Conservation (phyloP, 2,888 invertebrate species). For the Sclerodermus sp. region DNA sequence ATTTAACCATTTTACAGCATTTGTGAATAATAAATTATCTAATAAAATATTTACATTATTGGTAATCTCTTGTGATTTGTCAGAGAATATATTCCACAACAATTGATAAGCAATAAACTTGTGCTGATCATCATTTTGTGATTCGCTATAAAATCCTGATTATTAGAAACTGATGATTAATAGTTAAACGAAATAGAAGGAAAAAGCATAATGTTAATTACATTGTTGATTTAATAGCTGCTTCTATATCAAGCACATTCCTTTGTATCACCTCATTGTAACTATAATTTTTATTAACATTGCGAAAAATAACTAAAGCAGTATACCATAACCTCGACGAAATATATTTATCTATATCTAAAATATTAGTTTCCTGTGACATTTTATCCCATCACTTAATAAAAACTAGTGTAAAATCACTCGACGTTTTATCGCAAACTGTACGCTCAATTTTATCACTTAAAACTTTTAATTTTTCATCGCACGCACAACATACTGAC, state of each 20-base stretch:
- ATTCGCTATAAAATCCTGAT: constrained; percentile 12
- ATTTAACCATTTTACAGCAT: constrained; percentile 26
- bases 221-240: constrained; percentile 12
- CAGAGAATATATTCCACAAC: constrained; percentile 22
- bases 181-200: not conserved
- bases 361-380: constrained; percentile 26
- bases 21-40: constrained; percentile 26
- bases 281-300: constrained; percentile 17
- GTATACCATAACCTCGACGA: constrained; percentile 48
- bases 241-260: constrained; percentile 14
- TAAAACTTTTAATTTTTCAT: no score
- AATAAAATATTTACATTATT: constrained; percentile 24
- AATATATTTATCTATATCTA: constrained; percentile 42
- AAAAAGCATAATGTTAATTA: constrained; percentile 5
- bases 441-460: no score
- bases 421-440: no score
- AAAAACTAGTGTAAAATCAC: no score
- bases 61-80: constrained; percentile 17
- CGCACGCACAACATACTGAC: no score
- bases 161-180: not conserved
- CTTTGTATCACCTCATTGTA: constrained; percentile 5
- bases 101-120: constrained; percentile 39
- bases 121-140: constrained; percentile 21
- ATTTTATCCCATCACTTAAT: constrained; percentile 21
- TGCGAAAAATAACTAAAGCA: constrained; percentile 31